Evolutionary conservation across 2,888 invertebrate species (phyloP).

Genomic region (Penaeus monodon): DNA sequence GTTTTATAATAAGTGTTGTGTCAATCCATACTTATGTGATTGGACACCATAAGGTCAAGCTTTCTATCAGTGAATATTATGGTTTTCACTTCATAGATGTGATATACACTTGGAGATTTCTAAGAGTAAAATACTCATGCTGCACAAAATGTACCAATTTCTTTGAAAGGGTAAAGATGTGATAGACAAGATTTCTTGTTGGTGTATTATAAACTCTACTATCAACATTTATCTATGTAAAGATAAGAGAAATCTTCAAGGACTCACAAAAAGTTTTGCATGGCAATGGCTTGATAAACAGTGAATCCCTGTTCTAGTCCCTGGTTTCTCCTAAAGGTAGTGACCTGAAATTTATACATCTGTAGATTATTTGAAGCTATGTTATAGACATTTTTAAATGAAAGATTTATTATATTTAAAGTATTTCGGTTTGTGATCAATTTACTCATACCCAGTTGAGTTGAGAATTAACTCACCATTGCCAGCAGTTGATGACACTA

Average conservation of each 20-base stretch:
- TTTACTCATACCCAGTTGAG: conserved; percentile 14
- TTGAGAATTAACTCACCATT: conserved; percentile 38
- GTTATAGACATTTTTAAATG: too few species aligned
- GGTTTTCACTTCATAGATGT: conserved; percentile 47
- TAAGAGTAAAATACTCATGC: conserved; percentile 38
- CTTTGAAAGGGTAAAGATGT: conserved; percentile 30
- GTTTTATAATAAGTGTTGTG: conserved; percentile 47
- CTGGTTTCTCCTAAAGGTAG: background rate
- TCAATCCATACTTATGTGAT: conserved; percentile 40
- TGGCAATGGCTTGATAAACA: conserved; percentile 38
- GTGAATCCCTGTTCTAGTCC: conserved; percentile 31
- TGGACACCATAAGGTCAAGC: conserved; percentile 36
- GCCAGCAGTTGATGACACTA: conserved; percentile 39
- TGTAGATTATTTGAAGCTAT: too few species aligned
- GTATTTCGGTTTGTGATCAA: conserved; percentile 17
- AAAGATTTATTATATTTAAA: too few species aligned
- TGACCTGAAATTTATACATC: too few species aligned
- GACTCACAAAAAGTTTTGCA: conserved; percentile 41
- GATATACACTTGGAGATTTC: conserved; percentile 52
- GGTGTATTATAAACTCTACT: conserved; percentile 29
- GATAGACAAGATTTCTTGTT: conserved; percentile 35
- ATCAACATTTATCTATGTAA: conserved; percentile 29
- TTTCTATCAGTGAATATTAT: conserved; percentile 51
- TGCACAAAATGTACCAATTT: conserved; percentile 29
- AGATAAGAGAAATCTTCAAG: conserved; percentile 49